A percentile compares a stretch with the other conserved stretches of the same genome.
Evolutionary conservation across 2,888 invertebrate genomes (phyloP).

Genomic region (Lasioglossum oenotherae): DNA sequence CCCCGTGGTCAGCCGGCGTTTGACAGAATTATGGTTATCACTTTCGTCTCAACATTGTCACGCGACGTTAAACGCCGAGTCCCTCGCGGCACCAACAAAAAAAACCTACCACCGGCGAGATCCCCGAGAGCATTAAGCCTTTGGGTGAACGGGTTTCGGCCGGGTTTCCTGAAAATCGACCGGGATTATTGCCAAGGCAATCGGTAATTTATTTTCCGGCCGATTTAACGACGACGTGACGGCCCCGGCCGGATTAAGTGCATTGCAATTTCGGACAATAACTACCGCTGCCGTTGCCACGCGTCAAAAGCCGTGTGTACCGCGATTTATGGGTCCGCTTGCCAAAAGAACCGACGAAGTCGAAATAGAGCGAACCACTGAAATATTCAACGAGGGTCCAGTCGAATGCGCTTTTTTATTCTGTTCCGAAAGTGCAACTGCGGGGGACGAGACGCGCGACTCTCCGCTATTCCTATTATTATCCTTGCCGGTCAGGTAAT

Average conservation of each 20-base stretch:
- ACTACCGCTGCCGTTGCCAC: constrained; percentile 15
- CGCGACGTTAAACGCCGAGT: constrained; percentile 51
- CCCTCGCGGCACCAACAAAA: constrained; percentile 30
- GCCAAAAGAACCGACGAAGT: not conserved
- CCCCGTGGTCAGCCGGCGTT: constrained; percentile 35
- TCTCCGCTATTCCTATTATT: not conserved
- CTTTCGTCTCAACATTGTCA: constrained; percentile 58
- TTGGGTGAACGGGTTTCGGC: not conserved
- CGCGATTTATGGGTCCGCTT: not conserved
- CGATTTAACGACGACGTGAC: constrained; percentile 62
- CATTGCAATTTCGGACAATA: constrained; percentile 41
- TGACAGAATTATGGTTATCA: constrained; percentile 57
- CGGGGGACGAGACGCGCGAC: not conserved
- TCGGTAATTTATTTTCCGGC: constrained; percentile 76
- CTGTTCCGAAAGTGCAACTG: not conserved
- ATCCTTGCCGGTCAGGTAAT: not conserved
- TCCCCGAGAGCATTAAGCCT: not conserved
- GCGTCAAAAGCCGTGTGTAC: constrained; percentile 9
- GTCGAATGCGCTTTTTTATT: not conserved
- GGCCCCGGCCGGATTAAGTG: constrained; percentile 43
- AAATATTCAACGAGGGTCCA: not conserved
- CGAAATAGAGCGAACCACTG: constrained; percentile 1
- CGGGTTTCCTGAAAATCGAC: constrained; percentile 50
- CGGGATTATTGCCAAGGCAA: constrained; percentile 78
- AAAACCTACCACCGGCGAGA: not conserved